Evolutionary conservation across 2,113 vertebrate genomes (phyloP), one percentile per base, ranked within the genome.

Genomic region (Tachysurus vachellii): DNA sequence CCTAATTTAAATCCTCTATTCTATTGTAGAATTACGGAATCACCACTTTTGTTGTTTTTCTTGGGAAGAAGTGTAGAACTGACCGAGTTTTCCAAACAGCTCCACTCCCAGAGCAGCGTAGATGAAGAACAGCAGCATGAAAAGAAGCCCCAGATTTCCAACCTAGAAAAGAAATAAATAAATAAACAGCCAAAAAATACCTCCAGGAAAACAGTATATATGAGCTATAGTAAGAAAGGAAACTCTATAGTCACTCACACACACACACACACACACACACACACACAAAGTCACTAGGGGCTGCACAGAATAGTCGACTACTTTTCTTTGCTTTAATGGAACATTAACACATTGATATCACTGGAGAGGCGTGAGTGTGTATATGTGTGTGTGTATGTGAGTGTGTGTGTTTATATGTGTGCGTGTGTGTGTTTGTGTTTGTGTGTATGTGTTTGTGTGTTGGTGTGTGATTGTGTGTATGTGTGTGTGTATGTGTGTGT

Each of bases 81-180:
- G 95, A 99, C 98, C 97, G 12, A 99, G 95, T 93, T 97, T 99
- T 93, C 98, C 98, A 88, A 99, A 99, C 92, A 99, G 93, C 95
- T 99, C 98, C 93, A 99, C 98, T 95, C 98, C 98, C 94, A 99
- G 96, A 92, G 98, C 98, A 91, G 98, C 98, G 94, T 99, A 99
- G 96, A 99, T 99, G 96, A 99, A 99, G 96, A 99, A 99, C 95
- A 99, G 97, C 94, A 99, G 97, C 98, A 99, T 99, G 91, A 99
- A 99, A 95, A 99, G 97, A 87, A 99, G 97, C 93, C 98, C 98
- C 91, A 99, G 97, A 95, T 99, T 99, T 94, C 98, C 98, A 94
- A 99, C 98, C 98, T 99, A 95, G 87, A 91, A 93, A 92, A 66
- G 16, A 50, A 82, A 77, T 0, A 21, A 23, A 23, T 64, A 13